These are phyloP conservation scores for Aplysia californica DNA, from an alignment of 1,140 invertebrate genomes.

Conservation along the genomic window DNA sequence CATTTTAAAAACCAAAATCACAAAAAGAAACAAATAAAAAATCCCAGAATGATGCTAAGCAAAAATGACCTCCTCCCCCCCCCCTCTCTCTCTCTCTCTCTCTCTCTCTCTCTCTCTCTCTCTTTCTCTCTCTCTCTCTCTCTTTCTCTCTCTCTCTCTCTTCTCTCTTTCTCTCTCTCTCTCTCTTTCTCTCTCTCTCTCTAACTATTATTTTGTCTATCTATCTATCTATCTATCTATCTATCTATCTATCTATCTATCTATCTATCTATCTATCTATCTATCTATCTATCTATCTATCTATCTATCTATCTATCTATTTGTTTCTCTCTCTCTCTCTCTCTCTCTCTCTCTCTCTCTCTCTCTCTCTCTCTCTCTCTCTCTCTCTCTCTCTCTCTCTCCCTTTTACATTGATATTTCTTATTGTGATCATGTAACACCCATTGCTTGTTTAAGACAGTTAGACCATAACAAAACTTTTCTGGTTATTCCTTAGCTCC, in stretches of 20 bases:
- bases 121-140: not conserved
- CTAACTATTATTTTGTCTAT: not conserved
- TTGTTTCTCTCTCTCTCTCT: not conserved
- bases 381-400: too few relatives aligned
- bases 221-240: not conserved
- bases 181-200: slow-evolving; percentile 5
- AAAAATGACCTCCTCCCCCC: slow-evolving; percentile 4
- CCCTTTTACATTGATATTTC: too few relatives aligned
- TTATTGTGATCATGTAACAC: too few relatives aligned
- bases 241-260: not conserved
- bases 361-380: not conserved
- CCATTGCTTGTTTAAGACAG: too few relatives aligned
- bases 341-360: not conserved
- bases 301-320: not conserved
- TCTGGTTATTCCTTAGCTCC: too few relatives aligned
- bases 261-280: not conserved
- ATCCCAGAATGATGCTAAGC: not conserved
- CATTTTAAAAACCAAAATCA: too few relatives aligned
- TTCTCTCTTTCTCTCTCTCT: not conserved
- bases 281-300: not conserved
- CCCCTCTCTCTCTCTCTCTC: slow-evolving; percentile 15
- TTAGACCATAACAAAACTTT: too few relatives aligned
- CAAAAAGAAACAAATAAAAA: too few relatives aligned
- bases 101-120: not conserved
- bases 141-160: slow-evolving; percentile 3